phyloP scores from a whole-genome alignment of 2,888 invertebrate species.

The Noctua janthina region DNA sequence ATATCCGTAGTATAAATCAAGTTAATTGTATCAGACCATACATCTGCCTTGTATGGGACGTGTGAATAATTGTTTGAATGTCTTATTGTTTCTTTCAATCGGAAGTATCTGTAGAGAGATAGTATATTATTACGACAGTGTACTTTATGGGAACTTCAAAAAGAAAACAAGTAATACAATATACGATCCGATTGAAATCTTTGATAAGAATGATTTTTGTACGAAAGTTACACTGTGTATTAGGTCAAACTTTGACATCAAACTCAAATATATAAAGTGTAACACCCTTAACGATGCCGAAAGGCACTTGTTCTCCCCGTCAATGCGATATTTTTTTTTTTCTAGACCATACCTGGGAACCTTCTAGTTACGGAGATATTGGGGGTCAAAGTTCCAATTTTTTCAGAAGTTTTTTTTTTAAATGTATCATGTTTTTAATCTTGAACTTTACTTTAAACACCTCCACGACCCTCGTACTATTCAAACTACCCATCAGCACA shows the following conservation, averaged over 20 bases:
- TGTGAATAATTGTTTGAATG: slow-evolving; percentile 69
- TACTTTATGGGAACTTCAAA: slow-evolving; percentile 28
- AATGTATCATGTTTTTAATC: too few relatives aligned
- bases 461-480: too few relatives aligned
- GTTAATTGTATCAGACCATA: slow-evolving; percentile 73
- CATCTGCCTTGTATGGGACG: slow-evolving; percentile 73
- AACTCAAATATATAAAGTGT: not conserved
- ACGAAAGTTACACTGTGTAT: not conserved
- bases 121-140: not conserved
- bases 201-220: not conserved
- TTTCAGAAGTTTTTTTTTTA: too few relatives aligned
- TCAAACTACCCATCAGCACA: too few relatives aligned
- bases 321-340: too few relatives aligned
- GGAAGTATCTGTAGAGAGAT: slow-evolving; percentile 17
- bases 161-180: not conserved
- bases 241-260: not conserved
- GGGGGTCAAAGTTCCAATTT: too few relatives aligned
- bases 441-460: too few relatives aligned
- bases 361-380: too few relatives aligned
- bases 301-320: too few relatives aligned
- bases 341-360: too few relatives aligned
- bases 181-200: not conserved
- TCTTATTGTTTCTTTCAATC: slow-evolving; percentile 63
- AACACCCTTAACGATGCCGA: too few relatives aligned
- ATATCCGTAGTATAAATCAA: slow-evolving; percentile 76